These are phyloP conservation scores for Acanthis flammea DNA, from an alignment of 2,797 vertebrate genomes.

Conservation along the genomic window DNA sequence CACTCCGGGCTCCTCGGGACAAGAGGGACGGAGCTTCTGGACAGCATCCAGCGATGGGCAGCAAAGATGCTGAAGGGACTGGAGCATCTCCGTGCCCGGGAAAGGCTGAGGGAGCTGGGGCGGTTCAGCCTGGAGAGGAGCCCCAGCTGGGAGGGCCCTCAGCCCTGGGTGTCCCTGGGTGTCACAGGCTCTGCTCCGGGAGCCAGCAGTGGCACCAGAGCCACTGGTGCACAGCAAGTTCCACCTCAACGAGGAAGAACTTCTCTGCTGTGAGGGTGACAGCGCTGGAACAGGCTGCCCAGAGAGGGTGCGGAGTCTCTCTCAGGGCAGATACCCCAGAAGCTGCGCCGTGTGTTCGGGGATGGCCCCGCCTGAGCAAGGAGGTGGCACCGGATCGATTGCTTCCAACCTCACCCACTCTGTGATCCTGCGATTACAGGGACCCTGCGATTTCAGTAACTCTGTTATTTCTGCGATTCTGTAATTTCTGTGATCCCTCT, in stretches of 20 bases:
- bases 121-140: not conserved
- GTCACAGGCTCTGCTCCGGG: not conserved
- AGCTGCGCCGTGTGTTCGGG: not conserved
- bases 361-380: not conserved
- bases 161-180: too few relatives aligned
- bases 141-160: not conserved
- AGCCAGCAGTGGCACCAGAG: not conserved
- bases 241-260: not conserved
- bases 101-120: not conserved
- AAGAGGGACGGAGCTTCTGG: not conserved
- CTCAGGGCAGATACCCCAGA: accelerated
- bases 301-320: not conserved
- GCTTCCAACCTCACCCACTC: not conserved
- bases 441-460: too few relatives aligned
- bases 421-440: not conserved
- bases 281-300: not conserved
- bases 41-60: not conserved
- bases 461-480: not conserved
- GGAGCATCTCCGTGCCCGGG: not conserved
- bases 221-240: not conserved
- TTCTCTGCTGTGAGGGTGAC: not conserved
- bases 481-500: not conserved
- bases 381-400: not conserved
- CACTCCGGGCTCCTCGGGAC: not conserved
- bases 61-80: not conserved